phyloP scores from a whole-genome alignment of 2,888 invertebrate species.

The Sphinx pinastri region DNA sequence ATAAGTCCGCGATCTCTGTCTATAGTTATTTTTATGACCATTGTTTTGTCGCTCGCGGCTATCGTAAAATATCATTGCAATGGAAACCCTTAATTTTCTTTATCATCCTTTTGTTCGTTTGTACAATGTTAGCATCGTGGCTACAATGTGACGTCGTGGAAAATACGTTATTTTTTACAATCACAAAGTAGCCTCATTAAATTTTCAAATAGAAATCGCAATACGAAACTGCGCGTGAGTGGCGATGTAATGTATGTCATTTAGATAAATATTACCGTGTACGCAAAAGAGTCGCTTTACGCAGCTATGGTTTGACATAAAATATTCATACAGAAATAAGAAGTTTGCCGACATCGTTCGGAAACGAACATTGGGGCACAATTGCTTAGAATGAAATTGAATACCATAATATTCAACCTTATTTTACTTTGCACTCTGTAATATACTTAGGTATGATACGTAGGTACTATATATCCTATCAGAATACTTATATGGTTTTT shows the following conservation, averaged over 20 bases:
- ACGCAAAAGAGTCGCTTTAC: slow-evolving; percentile 11
- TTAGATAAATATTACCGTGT: slow-evolving; percentile 18
- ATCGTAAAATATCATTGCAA: slow-evolving; percentile 77
- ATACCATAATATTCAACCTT: background rate
- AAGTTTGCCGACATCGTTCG: background rate
- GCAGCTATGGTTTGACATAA: slow-evolving; percentile 24
- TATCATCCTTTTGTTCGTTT: slow-evolving; percentile 73
- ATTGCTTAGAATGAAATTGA: background rate
- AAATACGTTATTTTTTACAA: slow-evolving; percentile 45
- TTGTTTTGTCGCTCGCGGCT: slow-evolving; percentile 75
- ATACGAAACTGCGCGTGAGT: background rate
- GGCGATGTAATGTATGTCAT: slow-evolving; percentile 25
- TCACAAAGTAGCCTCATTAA: slow-evolving; percentile 20
- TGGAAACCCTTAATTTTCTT: slow-evolving; percentile 79
- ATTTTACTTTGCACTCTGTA: too few species aligned
- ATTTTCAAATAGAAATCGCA: slow-evolving; percentile 25
- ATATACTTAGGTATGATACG: too few species aligned
- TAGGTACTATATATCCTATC: too few species aligned
- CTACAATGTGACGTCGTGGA: slow-evolving; percentile 57
- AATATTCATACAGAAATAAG: slow-evolving; percentile 20
- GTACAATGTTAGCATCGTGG: slow-evolving; percentile 69
- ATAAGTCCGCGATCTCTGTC: slow-evolving; percentile 46
- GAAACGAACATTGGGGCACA: background rate
- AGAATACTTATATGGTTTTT: too few species aligned
- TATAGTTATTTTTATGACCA: slow-evolving; percentile 72